A percentile compares a stretch with the other conserved stretches of the same genome.
These are phyloP conservation scores for Oscheius myriophilus DNA, from an alignment of 2,888 invertebrate species.

Conservation along the genomic window DNA sequence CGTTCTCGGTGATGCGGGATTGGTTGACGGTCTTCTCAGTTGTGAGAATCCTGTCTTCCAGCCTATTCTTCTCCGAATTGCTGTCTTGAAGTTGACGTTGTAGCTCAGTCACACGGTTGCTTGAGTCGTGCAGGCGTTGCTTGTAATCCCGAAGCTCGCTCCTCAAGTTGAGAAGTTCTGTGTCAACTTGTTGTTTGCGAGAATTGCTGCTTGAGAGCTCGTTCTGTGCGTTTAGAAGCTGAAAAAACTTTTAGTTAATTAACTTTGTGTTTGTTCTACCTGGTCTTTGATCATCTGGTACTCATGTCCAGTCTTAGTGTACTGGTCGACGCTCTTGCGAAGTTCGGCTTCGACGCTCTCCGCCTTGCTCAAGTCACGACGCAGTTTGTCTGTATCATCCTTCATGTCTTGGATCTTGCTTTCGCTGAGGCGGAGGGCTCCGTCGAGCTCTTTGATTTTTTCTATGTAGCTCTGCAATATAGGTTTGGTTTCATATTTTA, in stretches of 20 bases:
- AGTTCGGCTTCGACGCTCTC: slow-evolving; percentile 65
- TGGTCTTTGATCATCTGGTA: slow-evolving; percentile 61
- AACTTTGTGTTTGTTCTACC: slow-evolving; percentile 26
- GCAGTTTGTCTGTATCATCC: slow-evolving; percentile 64
- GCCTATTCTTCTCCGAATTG: slow-evolving; percentile 65
- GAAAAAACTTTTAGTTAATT: slow-evolving; percentile 6
- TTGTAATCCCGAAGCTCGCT: slow-evolving; percentile 68
- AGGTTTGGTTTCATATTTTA: neutral
- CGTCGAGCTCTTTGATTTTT: slow-evolving; percentile 66
- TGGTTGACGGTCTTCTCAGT: slow-evolving; percentile 65
- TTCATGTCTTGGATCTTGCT: slow-evolving; percentile 62
- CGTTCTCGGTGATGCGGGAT: slow-evolving; percentile 62
- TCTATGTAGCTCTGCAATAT: slow-evolving; percentile 53
- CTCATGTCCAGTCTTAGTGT: slow-evolving; percentile 60
- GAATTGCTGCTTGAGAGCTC: slow-evolving; percentile 60
- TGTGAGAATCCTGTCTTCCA: slow-evolving; percentile 63
- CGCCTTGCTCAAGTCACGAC: slow-evolving; percentile 63
- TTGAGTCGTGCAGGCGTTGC: slow-evolving; percentile 65
- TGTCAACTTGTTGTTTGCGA: slow-evolving; percentile 62
- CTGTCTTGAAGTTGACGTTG: slow-evolving; percentile 68
- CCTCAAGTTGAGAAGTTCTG: slow-evolving; percentile 60
- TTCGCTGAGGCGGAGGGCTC: slow-evolving; percentile 63
- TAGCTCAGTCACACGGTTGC: slow-evolving; percentile 63
- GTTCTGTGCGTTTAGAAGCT: slow-evolving; percentile 58
- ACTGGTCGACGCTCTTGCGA: slow-evolving; percentile 58